Percentiles rank a stretch among this genome's conserved stretches.
Evolutionary conservation across 2,888 invertebrate genomes (phyloP).

Genomic region (Oscheius myriophilus): DNA sequence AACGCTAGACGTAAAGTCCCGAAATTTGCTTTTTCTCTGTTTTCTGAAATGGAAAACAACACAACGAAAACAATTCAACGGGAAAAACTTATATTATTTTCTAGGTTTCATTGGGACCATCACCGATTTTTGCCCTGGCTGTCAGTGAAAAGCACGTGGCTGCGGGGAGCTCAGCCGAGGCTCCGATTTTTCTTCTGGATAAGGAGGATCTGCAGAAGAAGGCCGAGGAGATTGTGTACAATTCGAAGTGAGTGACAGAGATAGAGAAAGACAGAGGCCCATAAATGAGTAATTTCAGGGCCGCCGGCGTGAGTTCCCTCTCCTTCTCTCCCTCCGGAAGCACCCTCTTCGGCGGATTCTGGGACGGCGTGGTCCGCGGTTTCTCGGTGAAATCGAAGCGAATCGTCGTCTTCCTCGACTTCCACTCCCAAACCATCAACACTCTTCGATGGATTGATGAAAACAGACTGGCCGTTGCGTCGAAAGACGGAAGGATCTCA

Average conservation of each 20-base stretch:
- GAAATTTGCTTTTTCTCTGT: no score
- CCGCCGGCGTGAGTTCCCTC: conserved; percentile 8
- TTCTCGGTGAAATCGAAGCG: conserved; percentile 7
- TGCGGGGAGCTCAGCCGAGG: conserved; percentile 6
- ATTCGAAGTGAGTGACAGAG: not conserved
- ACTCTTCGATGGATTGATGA: conserved; percentile 9
- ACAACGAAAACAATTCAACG: no score
- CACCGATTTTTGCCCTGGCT: conserved; percentile 4
- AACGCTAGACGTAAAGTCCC: no score
- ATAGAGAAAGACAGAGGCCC: no score
- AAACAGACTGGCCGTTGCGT: not conserved
- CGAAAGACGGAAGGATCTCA: conserved; percentile 5
- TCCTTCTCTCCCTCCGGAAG: conserved; percentile 9
- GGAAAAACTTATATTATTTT: no score
- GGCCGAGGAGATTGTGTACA: not conserved
- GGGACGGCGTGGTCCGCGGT: conserved; percentile 6
- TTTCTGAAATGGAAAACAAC: no score
- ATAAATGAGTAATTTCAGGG: not conserved
- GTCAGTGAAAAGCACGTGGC: not conserved
- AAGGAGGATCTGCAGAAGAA: not conserved
- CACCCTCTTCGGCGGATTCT: conserved; percentile 14
- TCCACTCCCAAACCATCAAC: conserved; percentile 6
- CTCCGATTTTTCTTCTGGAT: not conserved
- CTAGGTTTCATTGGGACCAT: not conserved
- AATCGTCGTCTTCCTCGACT: not conserved